phyloP scores from a whole-genome alignment of 2,113 vertebrate genomes.

The Centrocercus urophasianus region DNA sequence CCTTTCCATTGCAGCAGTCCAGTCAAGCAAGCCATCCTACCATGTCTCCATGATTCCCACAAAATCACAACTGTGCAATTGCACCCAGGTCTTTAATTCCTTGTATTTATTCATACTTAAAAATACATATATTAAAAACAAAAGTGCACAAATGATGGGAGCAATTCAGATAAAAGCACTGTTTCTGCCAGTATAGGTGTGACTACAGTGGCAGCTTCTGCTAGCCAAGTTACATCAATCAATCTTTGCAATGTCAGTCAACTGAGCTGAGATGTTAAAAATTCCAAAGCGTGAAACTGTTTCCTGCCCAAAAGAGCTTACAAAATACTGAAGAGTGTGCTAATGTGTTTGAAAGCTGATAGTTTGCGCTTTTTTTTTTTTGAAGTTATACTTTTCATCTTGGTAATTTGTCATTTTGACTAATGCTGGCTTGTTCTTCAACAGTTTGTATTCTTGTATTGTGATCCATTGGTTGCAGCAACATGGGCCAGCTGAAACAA shows the following conservation, averaged over 20 bases:
- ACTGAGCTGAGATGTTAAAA: background rate
- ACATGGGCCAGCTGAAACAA: background rate
- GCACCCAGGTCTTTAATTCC: background rate
- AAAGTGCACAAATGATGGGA: background rate
- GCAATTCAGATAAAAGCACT: background rate
- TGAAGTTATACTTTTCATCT: background rate
- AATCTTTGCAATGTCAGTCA: background rate
- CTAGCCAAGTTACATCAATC: conserved; percentile 40
- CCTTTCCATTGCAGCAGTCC: background rate
- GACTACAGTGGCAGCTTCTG: conserved; percentile 31
- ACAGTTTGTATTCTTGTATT: background rate
- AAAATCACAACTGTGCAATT: background rate
- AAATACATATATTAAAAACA: background rate
- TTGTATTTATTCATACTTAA: background rate
- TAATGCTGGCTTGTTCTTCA: background rate
- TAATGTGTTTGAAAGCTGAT: conserved; percentile 5
- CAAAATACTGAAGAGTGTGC: background rate
- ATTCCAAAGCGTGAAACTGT: background rate
- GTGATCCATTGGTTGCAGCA: background rate
- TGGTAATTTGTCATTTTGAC: background rate
- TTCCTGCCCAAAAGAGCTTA: background rate
- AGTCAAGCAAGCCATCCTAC: background rate
- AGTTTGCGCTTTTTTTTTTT: background rate
- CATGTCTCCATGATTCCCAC: background rate
- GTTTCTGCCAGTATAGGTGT: background rate